phyloP scores from a whole-genome alignment of 1,140 invertebrate species.

The Drosophila navojoa region DNA sequence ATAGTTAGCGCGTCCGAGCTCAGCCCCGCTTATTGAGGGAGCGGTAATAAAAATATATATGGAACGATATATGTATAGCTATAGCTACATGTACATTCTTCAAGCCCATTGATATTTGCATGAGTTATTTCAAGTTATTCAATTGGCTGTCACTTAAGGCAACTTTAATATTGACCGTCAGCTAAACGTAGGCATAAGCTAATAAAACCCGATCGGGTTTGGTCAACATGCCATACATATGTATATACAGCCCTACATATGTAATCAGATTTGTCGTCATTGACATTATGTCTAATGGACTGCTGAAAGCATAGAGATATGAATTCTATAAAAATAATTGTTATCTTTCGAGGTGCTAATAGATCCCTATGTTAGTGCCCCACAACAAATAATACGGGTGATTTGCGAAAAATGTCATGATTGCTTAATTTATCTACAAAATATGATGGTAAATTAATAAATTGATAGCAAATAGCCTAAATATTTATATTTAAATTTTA shows the following conservation, averaged over 20 bases:
- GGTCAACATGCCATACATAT: conserved; percentile 8
- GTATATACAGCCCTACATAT: conserved; percentile 1
- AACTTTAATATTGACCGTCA: conserved; percentile 42
- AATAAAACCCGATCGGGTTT: conserved; percentile 25
- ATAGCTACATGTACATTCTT: conserved; percentile 12
- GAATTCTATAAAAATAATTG: conserved; percentile 6
- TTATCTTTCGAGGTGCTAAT: conserved; percentile 36
- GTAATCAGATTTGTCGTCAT: conserved; percentile 10
- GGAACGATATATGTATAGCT: conserved; percentile 8
- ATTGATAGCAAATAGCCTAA: not conserved
- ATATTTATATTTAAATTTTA: too few species aligned
- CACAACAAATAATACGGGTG: not conserved
- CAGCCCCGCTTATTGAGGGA: not conserved
- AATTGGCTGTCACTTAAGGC: conserved; percentile 61
- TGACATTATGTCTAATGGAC: conserved; percentile 13
- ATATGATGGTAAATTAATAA: too few species aligned
- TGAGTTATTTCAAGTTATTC: conserved; percentile 46
- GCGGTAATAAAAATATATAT: conserved; percentile 15
- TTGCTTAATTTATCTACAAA: not conserved
- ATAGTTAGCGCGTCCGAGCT: conserved; percentile 22
- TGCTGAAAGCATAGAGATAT: conserved; percentile 1
- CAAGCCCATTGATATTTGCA: conserved; percentile 12
- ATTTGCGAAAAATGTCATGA: not conserved
- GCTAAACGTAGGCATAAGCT: conserved; percentile 23
- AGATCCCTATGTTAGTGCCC: not conserved